Evolutionary conservation across 53 echinoderm and acorn worm genomes (phyloP), one percentile per base, ranked within the genome.

Genomic region (Henricia sp.): DNA sequence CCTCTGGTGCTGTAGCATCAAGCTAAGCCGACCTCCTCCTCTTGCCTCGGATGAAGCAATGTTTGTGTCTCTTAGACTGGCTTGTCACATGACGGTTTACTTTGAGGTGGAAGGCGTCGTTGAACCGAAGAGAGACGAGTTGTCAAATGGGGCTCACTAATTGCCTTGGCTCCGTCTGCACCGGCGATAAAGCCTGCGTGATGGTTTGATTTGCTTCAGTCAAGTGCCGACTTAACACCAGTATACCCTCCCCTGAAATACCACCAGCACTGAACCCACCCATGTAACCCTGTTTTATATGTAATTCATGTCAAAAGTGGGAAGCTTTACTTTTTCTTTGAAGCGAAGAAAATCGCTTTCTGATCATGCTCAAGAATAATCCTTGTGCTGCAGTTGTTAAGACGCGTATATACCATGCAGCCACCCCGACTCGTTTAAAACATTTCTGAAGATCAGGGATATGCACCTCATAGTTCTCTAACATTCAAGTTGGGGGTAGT

Each of bases 51-150:
- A 63, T 40, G 50, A 63, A 43, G 80, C 80, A 48, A 50, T 80
- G 80, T 80, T 80, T 80, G 80, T 80, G 80, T 80, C 80, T 80
- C 80, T 80, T 80, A 48, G 80, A 80, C 65, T 63, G 32, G 64
- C 80, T 80, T 80, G 80, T 80, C 80, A 64, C 35, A 64, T 80
- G 64, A 80, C 80, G 80, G 80, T 80, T 80, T 80, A 80, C 80
- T 50, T 80, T 80, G 46, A 64, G 11, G 21, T 32, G 80, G 27
- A 80, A 80, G 64, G 80, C 80, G 62, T 80, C 64, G 80, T 30
- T 80, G 80, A 80, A 80, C 64, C 64, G 80, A 27, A 64, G 80
- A 80, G 64, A 80, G 80, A 80, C 8, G 38, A 32, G 32, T 38
- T 80, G 80, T 80, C 80, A 64, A 80, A 42, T 46, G 80, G 21